Evolutionary conservation across 1,140 invertebrate genomes (phyloP), one percentile per base, ranked within the genome.

Genomic region (Latrodectus geometricus): DNA sequence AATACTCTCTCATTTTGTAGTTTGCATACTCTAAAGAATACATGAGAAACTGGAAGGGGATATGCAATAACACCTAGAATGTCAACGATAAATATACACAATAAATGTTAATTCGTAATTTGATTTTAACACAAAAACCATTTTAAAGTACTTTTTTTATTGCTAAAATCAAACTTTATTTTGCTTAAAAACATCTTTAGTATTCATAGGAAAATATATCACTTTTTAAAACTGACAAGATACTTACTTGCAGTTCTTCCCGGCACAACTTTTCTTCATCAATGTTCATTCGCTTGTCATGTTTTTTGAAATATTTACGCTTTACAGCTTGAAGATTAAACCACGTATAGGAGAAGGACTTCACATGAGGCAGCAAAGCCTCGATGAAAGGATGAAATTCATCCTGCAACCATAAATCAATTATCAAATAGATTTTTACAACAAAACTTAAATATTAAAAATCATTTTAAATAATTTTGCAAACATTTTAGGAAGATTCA

Each of bases 331-430:
- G 98, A 90, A 99, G 94, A 92, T 99, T 99, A 93, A 99, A 99
- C 98, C 98, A 99, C 90, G 98, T 99, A 93, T 99, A 99, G 89
- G 97, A 98, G 94, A 99, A 99, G 90, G 97, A 96, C 94, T 99
- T 99, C 90, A 99, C 98, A 93, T 98, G 98, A 92, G 98, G 98
- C 95, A 99, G 94, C 90, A 99, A 94, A 90, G 98, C 98, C 95
- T 99, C 98, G 93, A 99, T 99, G 94, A 99, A 99, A 91, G 98
- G 98, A 96, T 99, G 98, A 94, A 99, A 99, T 94, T 99, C 98
- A 97, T 99, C 98, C 97, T 99, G 93, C 88, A 94, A 94, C 80
- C 77, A 73, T 20, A 73, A 17, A 48, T 4, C 20, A 70, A 3
- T 4, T 87, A 89, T 89, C 88, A 89, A 85, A 91, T 89, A 88